A percentile compares a stretch with the other conserved stretches of the same genome.
These are phyloP conservation scores for Notothenia coriiceps DNA, from an alignment of 2,113 vertebrate genomes.

Conservation along the genomic window DNA sequence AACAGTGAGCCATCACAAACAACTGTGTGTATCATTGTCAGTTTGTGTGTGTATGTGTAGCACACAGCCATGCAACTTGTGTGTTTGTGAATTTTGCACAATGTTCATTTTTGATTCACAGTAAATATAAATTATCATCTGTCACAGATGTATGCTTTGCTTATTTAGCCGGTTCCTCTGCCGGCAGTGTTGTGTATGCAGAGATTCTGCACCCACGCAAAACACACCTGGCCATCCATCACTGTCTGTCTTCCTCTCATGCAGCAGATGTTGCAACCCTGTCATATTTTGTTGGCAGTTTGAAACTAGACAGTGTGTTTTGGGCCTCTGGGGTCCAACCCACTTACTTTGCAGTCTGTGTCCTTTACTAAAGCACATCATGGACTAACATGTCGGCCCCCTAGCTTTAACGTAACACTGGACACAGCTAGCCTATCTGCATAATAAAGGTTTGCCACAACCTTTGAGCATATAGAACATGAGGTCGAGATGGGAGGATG, in stretches of 20 bases:
- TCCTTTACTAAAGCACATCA: slow-evolving; percentile 38
- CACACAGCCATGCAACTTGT: background rate
- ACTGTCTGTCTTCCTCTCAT: slow-evolving; percentile 73
- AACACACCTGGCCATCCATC: slow-evolving; percentile 85
- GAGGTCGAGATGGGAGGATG: background rate
- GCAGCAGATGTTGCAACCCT: slow-evolving; percentile 83
- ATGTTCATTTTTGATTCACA: slow-evolving; percentile 28
- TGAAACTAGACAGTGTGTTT: slow-evolving; percentile 74
- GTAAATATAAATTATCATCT: slow-evolving; percentile 54
- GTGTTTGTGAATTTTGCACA: slow-evolving; percentile 20
- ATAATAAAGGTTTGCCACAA: slow-evolving; percentile 7
- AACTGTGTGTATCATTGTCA: slow-evolving; percentile 22
- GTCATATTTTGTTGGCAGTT: slow-evolving; percentile 83
- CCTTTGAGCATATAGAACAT: background rate
- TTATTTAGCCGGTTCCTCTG: slow-evolving; percentile 46
- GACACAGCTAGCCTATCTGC: background rate
- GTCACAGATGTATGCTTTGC: slow-evolving; percentile 59
- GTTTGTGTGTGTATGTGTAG: slow-evolving; percentile 9
- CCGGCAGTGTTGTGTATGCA: background rate
- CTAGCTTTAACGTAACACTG: slow-evolving; percentile 37
- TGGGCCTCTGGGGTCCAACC: slow-evolving; percentile 76
- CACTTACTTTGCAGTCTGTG: slow-evolving; percentile 66
- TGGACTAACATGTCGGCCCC: slow-evolving; percentile 38
- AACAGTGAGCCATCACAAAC: slow-evolving; percentile 55
- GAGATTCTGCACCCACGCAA: slow-evolving; percentile 23